Base-by-base conservation (phyloP, 2,888 invertebrate genomes). In the Apodemia hepburni region DNA sequence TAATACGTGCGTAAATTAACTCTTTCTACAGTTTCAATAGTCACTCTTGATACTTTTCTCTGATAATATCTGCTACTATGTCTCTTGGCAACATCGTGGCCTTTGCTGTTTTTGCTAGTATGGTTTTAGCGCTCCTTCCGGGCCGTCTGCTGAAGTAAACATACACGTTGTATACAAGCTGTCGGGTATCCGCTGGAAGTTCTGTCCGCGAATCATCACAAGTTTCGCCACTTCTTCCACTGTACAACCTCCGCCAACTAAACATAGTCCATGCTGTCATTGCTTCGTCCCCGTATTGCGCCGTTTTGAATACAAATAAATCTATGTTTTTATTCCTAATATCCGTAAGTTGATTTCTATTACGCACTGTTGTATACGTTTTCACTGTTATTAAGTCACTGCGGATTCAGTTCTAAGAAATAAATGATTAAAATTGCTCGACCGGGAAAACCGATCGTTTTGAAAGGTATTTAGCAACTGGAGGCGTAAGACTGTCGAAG, bases 231-330 rank as follows among this genome's bases (percentile, higher is more conserved):
- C 77, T 75, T 68, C 78, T 80, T 12, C 86, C 84, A 65, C 74
- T 89, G 74, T 90, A 90, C 57, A 90, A 73, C 73, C 91, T 77
- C 70, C 91, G 78, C 91, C 91, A 91, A 77, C 89, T 90, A 68
- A 91, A 91, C 91, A 91, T 91, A 59, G 91, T 91, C 91, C 91
- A 91, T 61, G 91, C 91, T 68, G 90, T 91, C 91, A 90, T 91
- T 64, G 91, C 88, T 75, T 88, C 76, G 81, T 89, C 84, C 65
- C 91, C 91, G 88, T 91, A 90, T 71, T 87, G 84, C 80, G 90
- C 91, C 89, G 90, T 89, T 75, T 85, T 88, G 80, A 64, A 59
- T 45, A 62, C 17, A n/a, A 47, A 47, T 17, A 17, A 47, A 17
- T 47, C 6, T 17, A 17, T 47, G 45, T n/a, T 7, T 29, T 33